Percentiles rank a stretch among this genome's conserved stretches.
Evolutionary conservation across 1,140 invertebrate species (phyloP).

Genomic region (Drosophila sechellia): DNA sequence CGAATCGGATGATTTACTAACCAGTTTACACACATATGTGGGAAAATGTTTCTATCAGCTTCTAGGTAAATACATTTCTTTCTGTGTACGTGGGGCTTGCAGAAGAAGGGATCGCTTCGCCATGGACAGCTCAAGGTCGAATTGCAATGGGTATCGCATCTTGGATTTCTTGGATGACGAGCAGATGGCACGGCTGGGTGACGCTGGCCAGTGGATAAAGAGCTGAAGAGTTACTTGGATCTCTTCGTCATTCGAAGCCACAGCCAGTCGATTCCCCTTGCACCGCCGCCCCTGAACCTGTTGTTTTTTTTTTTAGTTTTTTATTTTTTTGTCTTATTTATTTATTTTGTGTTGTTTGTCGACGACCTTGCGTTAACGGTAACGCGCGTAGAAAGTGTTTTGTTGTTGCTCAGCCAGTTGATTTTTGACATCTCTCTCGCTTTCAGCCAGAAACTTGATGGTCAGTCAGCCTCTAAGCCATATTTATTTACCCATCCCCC

Average conservation of each 20-base stretch:
- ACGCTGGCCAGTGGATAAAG: constrained; percentile 31
- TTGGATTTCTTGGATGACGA: constrained; percentile 41
- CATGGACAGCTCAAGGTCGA: constrained; percentile 59
- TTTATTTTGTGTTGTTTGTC: constrained; percentile 39
- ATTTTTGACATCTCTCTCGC: constrained; percentile 18
- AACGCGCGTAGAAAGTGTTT: constrained; percentile 81
- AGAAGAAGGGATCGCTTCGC: constrained; percentile 30
- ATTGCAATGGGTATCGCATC: constrained; percentile 21
- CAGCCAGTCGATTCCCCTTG: neutral
- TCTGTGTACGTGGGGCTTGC: constrained; percentile 1
- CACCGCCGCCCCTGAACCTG: constrained; percentile 10
- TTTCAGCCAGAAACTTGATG: constrained; percentile 62
- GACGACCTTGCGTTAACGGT: constrained; percentile 80
- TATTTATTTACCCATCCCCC: constrained; percentile 3
- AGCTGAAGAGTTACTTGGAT: constrained; percentile 37
- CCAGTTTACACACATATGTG: no score
- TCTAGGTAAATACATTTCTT: neutral
- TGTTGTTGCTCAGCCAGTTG: constrained; percentile 50
- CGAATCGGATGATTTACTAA: no score
- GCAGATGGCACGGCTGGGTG: constrained; percentile 52
- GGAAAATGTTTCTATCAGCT: no score
- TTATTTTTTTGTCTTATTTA: constrained; percentile 12
- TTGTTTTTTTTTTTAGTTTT: constrained; percentile 18
- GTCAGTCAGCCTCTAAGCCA: constrained; percentile 36
- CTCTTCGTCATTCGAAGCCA: constrained; percentile 50